Base-by-base conservation (phyloP, 2,797 vertebrate species). In the Taenioides sp. region DNA sequence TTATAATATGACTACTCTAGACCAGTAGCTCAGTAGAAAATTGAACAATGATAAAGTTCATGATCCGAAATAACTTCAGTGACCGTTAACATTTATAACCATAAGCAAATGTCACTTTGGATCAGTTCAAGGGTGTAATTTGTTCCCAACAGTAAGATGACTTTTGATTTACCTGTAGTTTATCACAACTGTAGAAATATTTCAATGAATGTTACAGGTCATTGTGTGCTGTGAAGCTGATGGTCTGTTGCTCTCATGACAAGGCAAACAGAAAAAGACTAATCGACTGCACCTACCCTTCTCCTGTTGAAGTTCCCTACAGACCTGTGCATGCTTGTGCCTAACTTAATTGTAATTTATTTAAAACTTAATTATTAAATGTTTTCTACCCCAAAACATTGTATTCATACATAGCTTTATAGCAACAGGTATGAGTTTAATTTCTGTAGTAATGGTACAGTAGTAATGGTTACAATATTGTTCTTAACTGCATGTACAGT, bases 251-350 rank as follows among this genome's bases (percentile, higher is more conserved):
- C 83, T 83, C 80, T 81, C 82, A 84, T 84, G 83, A 78, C 78
- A 40, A 62, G 80, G 69, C 78, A 74, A 80, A 84, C 81, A 87
- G 91, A 90, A 87, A 93, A 92, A 89, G 80, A 80, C 77, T 83
- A 88, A 93, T 93, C 90, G 81, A 93, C 93, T 84, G 77, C 88
- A 88, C 89, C 93, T 92, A 90, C 80, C 84, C 86, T 90, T 87
- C 92, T 91, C 89, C 90, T 91, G 83, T 89, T 88, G 40, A 72
- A 73, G 80, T 81, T 89, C 82, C 88, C 86, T 73, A 76, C 76
- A 84, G 84, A 83, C 72, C 59, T 71, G 68, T 62, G 65, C 64
- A 14, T 34, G 28, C 31, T 62, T 31, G 60, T 62, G 18, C 14
- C 7, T 18, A 83, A 70, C 63, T 59, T 59, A n/a, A 55, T 12